Evolutionary conservation across 2,113 vertebrate genomes (phyloP).

Genomic region (Corythornis madagascariensis): DNA sequence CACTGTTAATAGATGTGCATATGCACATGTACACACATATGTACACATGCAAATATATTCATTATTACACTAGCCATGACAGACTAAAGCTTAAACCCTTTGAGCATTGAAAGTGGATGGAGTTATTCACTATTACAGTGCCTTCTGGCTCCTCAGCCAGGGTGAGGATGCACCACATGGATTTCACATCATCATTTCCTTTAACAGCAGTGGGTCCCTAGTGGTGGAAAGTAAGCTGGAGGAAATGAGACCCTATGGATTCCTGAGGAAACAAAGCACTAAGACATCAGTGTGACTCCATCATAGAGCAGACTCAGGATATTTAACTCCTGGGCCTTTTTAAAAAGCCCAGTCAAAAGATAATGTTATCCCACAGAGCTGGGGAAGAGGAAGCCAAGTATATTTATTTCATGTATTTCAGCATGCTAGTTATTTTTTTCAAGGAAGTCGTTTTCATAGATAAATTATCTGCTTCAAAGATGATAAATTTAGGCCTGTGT

Average conservation of each 20-base stretch:
- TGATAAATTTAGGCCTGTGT: background rate
- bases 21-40: too few species aligned
- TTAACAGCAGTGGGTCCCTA: background rate
- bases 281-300: background rate
- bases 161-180: background rate
- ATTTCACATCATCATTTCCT: background rate
- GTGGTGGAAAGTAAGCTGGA: background rate
- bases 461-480: background rate
- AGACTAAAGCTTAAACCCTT: background rate
- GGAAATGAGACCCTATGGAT: background rate
- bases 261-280: rapidly evolving
- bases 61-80: background rate
- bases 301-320: background rate
- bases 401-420: background rate
- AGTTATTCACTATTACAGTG: background rate
- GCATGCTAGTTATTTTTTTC: background rate
- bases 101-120: background rate
- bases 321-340: background rate
- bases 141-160: background rate
- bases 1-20: background rate
- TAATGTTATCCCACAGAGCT: background rate
- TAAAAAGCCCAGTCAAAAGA: background rate
- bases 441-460: background rate
- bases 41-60: background rate
- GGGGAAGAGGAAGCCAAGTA: background rate